Conservation (phyloP, 2,888 invertebrate species). For the Vanessa cardui region DNA sequence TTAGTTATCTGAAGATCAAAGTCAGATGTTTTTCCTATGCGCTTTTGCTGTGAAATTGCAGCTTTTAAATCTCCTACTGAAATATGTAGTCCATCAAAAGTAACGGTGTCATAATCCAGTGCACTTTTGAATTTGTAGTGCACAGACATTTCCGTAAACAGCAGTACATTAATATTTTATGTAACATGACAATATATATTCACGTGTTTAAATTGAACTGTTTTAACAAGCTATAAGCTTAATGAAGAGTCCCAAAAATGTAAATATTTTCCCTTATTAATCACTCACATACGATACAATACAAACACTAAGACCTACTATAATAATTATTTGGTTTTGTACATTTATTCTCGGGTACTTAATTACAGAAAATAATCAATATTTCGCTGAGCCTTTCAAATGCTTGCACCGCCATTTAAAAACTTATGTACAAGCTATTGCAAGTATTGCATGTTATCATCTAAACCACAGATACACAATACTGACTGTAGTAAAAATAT, state of each 20-base stretch:
- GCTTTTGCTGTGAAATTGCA: conserved; percentile 96
- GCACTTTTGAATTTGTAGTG: conserved; percentile 99
- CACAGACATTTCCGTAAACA: conserved; percentile 89
- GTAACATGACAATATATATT: conserved; percentile 55
- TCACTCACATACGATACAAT: not conserved
- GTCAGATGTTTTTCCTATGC: conserved; percentile 95
- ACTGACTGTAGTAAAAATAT: not conserved
- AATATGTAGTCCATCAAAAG: conserved; percentile 98
- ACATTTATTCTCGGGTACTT: not conserved
- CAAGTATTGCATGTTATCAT: not conserved
- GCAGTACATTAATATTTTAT: conserved; percentile 43
- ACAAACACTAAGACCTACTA: not conserved
- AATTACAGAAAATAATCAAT: conserved; percentile 15
- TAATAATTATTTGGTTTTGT: not conserved
- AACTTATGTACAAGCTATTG: not conserved
- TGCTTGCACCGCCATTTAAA: conserved; percentile 30
- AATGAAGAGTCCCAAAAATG: conserved; percentile 6
- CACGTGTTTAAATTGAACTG: conserved; percentile 34
- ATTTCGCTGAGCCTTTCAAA: conserved; percentile 19
- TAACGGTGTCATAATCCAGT: conserved; percentile 96
- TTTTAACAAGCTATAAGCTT: conserved; percentile 5
- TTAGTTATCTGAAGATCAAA: conserved; percentile 98
- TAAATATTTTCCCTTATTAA: not conserved
- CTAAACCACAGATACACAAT: not conserved
- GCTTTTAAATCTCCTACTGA: conserved; percentile 97